Evolutionary conservation across 2,113 vertebrate species (phyloP), one percentile per base, ranked within the genome.

Genomic region (cat (Felis catus)): DNA sequence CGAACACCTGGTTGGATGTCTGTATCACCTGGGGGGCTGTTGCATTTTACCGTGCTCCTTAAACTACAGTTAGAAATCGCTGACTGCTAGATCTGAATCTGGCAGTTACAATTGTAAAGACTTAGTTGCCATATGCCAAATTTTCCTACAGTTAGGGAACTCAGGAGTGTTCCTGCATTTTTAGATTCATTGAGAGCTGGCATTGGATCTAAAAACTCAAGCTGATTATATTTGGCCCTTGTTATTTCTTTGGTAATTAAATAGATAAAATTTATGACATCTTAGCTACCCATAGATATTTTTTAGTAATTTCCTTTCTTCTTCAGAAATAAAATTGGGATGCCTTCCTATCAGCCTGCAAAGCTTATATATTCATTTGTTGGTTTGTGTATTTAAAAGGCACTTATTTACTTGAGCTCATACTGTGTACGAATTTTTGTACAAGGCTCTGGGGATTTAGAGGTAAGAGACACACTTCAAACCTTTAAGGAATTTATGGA

Each of bases 321-420:
- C 63, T 96, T 97, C 33, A 93, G 61, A 78, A 91, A 93, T 89
- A 91, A 97, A 85, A 63, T 80, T 48, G 80, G 33, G 55, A 29
- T 89, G 14, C 12, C 76, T 91, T 87, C 95, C 45, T 96, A 5
- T 78, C 36, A 88, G 7, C 7, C 82, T 10, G 93, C 31, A 45
- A 55, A 89, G 31, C 15, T 88, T 74, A 61, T 79, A 15, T 48
- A 81, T 71, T 95, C 48, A 81, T 78, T 68, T 79, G 10, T 79
- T 95, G 63, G 65, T 90, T 85, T 83, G 15, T 88, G 84, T 65
- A 95, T 83, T 91, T 95, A 66, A 93, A 79, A 96, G 53, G 13
- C 16, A 71, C 80, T 95, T 91, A 71, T 93, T 86, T 91, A 86
- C 25, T 79, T 92, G 41, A 41, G 36, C 21, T 73, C 15, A 25